phyloP scores from a whole-genome alignment of 2,888 invertebrate genomes.

The Pherbina coryleti region DNA sequence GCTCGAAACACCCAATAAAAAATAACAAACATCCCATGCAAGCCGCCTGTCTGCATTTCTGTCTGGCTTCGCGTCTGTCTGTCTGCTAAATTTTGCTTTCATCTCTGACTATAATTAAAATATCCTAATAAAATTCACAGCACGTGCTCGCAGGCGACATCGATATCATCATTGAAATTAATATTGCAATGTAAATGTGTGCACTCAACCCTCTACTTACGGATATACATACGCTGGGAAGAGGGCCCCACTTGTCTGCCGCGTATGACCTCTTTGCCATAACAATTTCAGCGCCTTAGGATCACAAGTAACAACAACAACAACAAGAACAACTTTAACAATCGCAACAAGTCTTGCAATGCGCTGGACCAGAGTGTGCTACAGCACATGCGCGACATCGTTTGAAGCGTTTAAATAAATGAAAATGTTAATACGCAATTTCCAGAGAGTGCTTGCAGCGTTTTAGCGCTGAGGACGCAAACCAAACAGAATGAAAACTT shows the following conservation, averaged over 20 bases:
- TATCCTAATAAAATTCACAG: slow-evolving; percentile 60
- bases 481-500: neutral
- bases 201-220: neutral
- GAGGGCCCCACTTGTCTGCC: slow-evolving; percentile 17
- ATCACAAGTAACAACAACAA: slow-evolving; percentile 6
- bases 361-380: neutral
- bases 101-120: slow-evolving; percentile 56
- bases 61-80: slow-evolving; percentile 7
- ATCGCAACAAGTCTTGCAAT: neutral
- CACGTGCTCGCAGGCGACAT: slow-evolving; percentile 59
- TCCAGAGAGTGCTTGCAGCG: neutral
- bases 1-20: neutral
- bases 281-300: slow-evolving; percentile 39
- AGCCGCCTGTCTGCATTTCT: neutral
- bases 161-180: slow-evolving; percentile 52
- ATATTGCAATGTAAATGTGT: slow-evolving; percentile 41
- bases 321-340: slow-evolving; percentile 4
- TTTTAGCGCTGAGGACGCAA: neutral
- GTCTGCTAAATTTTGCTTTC: slow-evolving; percentile 23
- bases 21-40: neutral
- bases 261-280: slow-evolving; percentile 34
- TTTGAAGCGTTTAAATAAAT: slow-evolving; percentile 43
- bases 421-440: slow-evolving; percentile 47
- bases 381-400: slow-evolving; percentile 14
- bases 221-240: neutral